Base-by-base conservation (phyloP, 1,140 invertebrate genomes). In the Drosophila subobscura region DNA sequence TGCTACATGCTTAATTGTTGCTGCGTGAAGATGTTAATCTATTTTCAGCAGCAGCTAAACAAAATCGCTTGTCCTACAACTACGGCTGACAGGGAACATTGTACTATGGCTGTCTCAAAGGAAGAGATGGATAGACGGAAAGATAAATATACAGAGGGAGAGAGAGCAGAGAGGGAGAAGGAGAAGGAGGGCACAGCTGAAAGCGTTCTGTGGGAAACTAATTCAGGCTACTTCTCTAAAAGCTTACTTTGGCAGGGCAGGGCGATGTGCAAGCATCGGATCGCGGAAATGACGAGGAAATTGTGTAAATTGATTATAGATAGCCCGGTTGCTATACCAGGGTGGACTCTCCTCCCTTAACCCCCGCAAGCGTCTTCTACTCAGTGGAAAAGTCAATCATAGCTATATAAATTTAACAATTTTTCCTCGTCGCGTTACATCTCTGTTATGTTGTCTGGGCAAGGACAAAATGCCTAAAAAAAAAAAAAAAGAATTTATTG, bases 291-390 rank as follows among this genome's bases (percentile, higher is more conserved):
- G 66, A 79, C 65, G 55, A 77, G 75, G 76, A 84, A 84, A 84
- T 84, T 85, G 80, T 79, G 55, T 79, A 84, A 84, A 84, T 84
- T 84, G 76, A 85, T 84, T 84, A 84, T 79, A 84, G 79, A 84
- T 84, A 79, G 71, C 72, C 79, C 42, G 65, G 58, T 65, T 61
- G 56, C 72, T 66, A 52, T 71, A 57, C 44, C 55, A 45, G 46
- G 50, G 44, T 16, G 23, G 53, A 53, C 27, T 40, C 60, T 25
- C 44, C 12, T 53, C 58, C 57, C n/a, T 5, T 2, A 2, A 50
- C 47, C 47, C 27, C 22, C 25, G 16, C 33, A 8, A 42, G 41
- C 59, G 20, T 14, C 41, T 7, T 6, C 23, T 49, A 12, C 65
- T 65, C 58, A 78, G 72, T 68, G 79, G 53, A 75, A 74, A 83